phyloP scores from a whole-genome alignment of 2,888 invertebrate species.

The Ecliptopera silaceata region DNA sequence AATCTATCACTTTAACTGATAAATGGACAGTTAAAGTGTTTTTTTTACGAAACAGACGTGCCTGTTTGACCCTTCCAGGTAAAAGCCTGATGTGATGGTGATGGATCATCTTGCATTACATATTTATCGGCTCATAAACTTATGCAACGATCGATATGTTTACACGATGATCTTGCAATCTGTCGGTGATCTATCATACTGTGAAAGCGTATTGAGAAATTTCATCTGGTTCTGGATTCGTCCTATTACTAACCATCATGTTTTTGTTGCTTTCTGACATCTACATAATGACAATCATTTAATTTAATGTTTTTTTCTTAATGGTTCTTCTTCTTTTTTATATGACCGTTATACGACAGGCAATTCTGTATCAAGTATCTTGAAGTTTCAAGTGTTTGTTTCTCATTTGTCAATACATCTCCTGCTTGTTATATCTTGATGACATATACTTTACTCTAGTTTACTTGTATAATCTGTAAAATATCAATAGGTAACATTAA shows the following conservation, averaged over 20 bases:
- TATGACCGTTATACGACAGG: no score
- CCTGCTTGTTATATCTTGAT: no score
- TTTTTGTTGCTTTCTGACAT: not conserved
- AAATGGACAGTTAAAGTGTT: not conserved
- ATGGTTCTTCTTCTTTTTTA: no score
- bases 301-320: no score
- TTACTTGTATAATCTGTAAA: no score
- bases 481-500: no score
- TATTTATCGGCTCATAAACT: slow-evolving; percentile 32
- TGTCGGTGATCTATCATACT: slow-evolving; percentile 44
- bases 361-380: no score
- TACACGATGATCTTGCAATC: slow-evolving; percentile 41
- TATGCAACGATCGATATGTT: slow-evolving; percentile 46
- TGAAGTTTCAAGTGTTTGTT: no score
- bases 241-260: not conserved
- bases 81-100: slow-evolving; percentile 40
- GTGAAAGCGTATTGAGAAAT: slow-evolving; percentile 28
- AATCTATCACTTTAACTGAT: no score
- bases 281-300: not conserved
- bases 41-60: slow-evolving; percentile 20
- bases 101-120: slow-evolving; percentile 42
- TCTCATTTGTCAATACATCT: no score
- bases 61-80: slow-evolving; percentile 40
- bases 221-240: slow-evolving; percentile 7
- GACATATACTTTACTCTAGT: no score